Base-by-base conservation (phyloP, 2,888 invertebrate genomes). In the Yponomeuta evonymella region DNA sequence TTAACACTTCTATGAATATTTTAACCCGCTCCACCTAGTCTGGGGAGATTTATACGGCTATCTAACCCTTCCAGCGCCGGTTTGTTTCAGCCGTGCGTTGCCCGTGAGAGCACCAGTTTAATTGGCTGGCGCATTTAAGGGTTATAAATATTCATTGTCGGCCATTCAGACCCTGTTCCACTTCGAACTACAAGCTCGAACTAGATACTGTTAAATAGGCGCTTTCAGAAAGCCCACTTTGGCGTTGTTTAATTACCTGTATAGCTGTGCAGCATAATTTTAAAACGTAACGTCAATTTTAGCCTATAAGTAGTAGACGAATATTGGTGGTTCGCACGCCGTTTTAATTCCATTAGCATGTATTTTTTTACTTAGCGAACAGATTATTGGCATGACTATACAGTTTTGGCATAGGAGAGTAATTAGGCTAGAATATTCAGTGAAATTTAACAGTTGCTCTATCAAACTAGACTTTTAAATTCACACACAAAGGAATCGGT, bases 141-240 rank as follows among this genome's bases (percentile, higher is more conserved):
- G 83, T 80, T 84, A 87, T 89, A 87, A 90, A 93, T 92, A 88
- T 90, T 89, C 87, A 91, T 89, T 87, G 87, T 82, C 83, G 84
- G 83, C 80, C 81, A 83, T 86, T 85, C 62, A n/a, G 62, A 58
- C 51, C 63, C 70, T 64, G 33, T 70, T 43, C 63, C 23, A 36
- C 36, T 64, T 63, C 15, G 11, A 23, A 33, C 36, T 63, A 64
- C 70, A 63, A 62, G 70, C 70, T 62, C 63, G 51, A 23, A 33
- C 23, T 69, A 76, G 73, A 70, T 72, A 71, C 69, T 62, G 70
- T 73, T 71, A 77, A 70, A 74, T 74, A 76, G 69, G 73, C 12
- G 12, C 2, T 12, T 58, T 58, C 51, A 58, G 51, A 58, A 58
- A 15, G 15, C 12, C 15, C 15, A 8, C 15, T 15, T 58, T 58